Conservation (phyloP, 2,113 vertebrate species). For the Pteropus alecto region DNA sequence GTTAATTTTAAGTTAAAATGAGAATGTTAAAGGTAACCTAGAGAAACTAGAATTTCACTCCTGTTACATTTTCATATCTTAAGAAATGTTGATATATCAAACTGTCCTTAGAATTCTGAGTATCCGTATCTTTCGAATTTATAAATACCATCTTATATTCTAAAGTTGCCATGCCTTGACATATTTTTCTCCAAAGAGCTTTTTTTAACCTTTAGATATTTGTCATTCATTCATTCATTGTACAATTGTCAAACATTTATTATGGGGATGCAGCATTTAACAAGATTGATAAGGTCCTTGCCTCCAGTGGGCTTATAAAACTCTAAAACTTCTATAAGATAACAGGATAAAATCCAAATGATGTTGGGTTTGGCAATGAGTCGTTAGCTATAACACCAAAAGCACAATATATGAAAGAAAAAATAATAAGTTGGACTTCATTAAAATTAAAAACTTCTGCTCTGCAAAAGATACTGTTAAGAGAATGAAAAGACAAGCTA, state of each 20-base stretch:
- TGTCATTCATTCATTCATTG: neutral
- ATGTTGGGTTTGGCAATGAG: neutral
- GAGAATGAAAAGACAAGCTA: neutral
- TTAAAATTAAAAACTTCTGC: neutral
- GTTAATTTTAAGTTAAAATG: constrained; percentile 43
- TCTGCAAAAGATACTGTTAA: neutral
- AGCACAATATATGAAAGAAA: neutral
- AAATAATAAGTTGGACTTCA: neutral
- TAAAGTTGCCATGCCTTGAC: neutral
- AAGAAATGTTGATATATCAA: constrained; percentile 39
- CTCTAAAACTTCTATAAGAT: neutral
- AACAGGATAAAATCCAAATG: neutral
- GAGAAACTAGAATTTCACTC: constrained; percentile 17
- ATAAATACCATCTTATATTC: neutral
- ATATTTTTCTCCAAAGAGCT: neutral
- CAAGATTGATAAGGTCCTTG: neutral
- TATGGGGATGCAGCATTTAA: neutral
- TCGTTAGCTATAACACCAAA: neutral
- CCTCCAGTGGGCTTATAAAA: neutral
- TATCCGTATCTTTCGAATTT: constrained; percentile 36
- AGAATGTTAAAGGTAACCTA: constrained; percentile 38
- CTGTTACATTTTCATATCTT: neutral
- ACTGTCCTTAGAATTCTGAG: constrained; percentile 38
- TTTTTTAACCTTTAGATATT: neutral
- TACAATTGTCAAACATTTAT: constrained; percentile 19